Conservation (phyloP, 2,113 vertebrate genomes). For the Aptenodytes forsteri region DNA sequence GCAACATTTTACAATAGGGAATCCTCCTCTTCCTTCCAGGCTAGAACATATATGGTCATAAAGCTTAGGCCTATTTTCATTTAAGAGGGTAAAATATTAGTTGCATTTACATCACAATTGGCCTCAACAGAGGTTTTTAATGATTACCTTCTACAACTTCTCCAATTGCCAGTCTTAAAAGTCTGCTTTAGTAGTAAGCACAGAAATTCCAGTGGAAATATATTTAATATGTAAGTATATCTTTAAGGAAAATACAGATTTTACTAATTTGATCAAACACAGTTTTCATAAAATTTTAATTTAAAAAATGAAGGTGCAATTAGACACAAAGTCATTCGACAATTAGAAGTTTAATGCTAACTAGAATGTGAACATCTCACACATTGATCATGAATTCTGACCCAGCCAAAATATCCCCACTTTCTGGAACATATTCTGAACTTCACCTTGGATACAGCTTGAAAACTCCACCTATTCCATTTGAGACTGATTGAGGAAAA, state of each 20-base stretch:
- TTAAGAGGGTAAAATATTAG: constrained; percentile 40
- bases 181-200: neutral
- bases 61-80: constrained; percentile 29
- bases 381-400: neutral
- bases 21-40: neutral
- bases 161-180: neutral
- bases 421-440: neutral
- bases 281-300: neutral
- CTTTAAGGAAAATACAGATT: neutral
- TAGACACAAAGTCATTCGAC: neutral
- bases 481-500: neutral
- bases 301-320: neutral
- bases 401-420: neutral
- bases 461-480: neutral
- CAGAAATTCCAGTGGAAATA: neutral
- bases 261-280: neutral
- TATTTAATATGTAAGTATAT: neutral
- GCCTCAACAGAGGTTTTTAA: neutral
- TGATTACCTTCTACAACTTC: neutral
- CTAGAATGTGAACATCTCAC: neutral
- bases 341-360: neutral
- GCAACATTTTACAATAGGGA: constrained; percentile 24
- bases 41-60: constrained; percentile 3
- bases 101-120: constrained; percentile 1
- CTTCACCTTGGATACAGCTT: neutral